Conservation (phyloP, 2,113 vertebrate species). For the Pedionomus torquatus region DNA sequence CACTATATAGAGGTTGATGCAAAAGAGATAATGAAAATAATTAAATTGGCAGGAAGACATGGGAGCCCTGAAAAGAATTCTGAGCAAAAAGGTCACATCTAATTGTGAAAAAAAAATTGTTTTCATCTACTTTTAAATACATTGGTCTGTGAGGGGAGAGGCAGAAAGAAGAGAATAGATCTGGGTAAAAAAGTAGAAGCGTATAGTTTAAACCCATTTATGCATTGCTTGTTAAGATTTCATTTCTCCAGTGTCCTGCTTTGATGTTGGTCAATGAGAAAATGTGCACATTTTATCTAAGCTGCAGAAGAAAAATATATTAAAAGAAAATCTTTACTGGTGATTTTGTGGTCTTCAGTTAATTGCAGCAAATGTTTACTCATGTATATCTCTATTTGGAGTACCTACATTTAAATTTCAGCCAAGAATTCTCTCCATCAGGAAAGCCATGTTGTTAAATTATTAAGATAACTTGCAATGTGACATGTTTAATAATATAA, state of each 20-base stretch:
- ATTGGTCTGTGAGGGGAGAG: not conserved
- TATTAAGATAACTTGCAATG: conserved; percentile 32
- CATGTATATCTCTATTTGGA: conserved; percentile 49
- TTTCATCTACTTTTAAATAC: not conserved
- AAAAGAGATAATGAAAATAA: not conserved
- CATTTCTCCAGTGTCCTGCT: not conserved
- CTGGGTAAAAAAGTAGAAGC: not conserved
- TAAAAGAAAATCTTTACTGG: not conserved
- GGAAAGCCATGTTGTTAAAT: conserved; percentile 36
- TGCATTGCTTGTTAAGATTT: not conserved
- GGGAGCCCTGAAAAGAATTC: not conserved
- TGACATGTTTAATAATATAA: conserved; percentile 51
- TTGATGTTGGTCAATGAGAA: not conserved
- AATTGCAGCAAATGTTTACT: conserved; percentile 57
- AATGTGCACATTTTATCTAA: not conserved
- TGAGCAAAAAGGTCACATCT: not conserved
- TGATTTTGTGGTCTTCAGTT: conserved; percentile 21
- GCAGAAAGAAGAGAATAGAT: not conserved
- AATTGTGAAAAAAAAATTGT: not conserved
- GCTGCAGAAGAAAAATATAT: not conserved
- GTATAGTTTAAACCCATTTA: not conserved
- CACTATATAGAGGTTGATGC: not conserved
- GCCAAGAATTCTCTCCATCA: not conserved
- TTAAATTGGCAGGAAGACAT: not conserved
- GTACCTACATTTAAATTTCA: conserved; percentile 32